These are phyloP conservation scores for Halocynthia roretzi DNA, from an alignment of 23 tunicate genomes.

Conservation along the genomic window DNA sequence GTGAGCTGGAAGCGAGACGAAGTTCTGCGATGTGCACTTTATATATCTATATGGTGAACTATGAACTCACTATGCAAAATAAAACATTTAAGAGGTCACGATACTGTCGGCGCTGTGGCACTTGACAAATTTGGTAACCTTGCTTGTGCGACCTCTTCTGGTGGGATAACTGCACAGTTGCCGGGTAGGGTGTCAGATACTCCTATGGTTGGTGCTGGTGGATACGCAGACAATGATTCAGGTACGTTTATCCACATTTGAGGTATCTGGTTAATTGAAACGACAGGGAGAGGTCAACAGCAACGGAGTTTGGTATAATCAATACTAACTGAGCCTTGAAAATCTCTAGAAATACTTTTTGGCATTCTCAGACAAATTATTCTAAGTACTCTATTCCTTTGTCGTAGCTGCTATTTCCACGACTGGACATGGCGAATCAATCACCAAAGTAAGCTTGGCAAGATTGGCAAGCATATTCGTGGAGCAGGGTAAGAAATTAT, in stretches of 20 bases:
- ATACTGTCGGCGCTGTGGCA: slow-evolving; percentile 78
- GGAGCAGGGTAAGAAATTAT: slow-evolving; percentile 25
- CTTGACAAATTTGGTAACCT: slow-evolving; percentile 50
- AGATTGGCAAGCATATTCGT: slow-evolving; percentile 24
- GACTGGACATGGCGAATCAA: slow-evolving; percentile 69
- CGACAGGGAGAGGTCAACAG: neutral
- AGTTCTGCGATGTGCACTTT: neutral
- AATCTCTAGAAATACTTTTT: too few species aligned
- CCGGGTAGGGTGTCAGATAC: slow-evolving; percentile 55
- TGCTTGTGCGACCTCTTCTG: slow-evolving; percentile 72
- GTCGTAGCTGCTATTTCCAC: slow-evolving; percentile 44
- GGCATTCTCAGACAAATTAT: neutral
- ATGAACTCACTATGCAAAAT: neutral
- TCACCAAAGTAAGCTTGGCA: slow-evolving; percentile 49
- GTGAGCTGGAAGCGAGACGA: neutral
- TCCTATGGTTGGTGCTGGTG: slow-evolving; percentile 44
- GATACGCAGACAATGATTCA: slow-evolving; percentile 54
- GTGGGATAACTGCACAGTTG: slow-evolving; percentile 51
- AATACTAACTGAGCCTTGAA: neutral
- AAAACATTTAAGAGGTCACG: slow-evolving; percentile 40
- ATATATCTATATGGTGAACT: neutral
- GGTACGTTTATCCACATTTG: slow-evolving; percentile 8
- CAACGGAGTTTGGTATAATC: neutral
- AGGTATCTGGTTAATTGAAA: neutral
- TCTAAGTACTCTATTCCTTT: neutral